Base-by-base conservation (phyloP, 2,113 vertebrate genomes). In the Gambusia holbrooki region DNA sequence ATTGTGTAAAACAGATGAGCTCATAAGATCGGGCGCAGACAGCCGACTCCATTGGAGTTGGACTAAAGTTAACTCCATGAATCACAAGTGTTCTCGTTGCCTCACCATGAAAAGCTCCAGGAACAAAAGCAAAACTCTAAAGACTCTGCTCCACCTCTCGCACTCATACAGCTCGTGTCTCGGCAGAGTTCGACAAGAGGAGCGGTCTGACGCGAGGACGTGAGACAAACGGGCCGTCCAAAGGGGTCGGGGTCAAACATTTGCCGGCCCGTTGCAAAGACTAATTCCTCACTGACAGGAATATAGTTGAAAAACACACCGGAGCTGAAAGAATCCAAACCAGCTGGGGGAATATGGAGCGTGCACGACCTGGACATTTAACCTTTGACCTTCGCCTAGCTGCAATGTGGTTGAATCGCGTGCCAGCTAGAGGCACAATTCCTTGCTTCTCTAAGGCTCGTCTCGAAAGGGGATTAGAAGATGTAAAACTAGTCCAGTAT, bases 1-100 rank as follows among this genome's bases (percentile, higher is more conserved):
- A 77, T 58, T 69, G 54, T 82, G 71, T 77, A 74, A 86, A 76
- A 66, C 66, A 77, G 76, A 88, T 90, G 90, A 92, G 85, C 79
- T 93, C 88, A 91, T 88, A 69, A 64, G 80, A 81, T 22, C 78
- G 87, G 77, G 73, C 84, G 67, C 79, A 88, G 84, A 88, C 83
- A 84, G 81, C 76, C 62, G 69, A 77, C 84, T 69, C 45, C 45
- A 73, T 72, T 11, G 70, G 67, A 80, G 42, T 72, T 77, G 75
- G 69, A 89, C 70, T 76, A 74, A 73, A 88, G 84, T 87, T 71
- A 35, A 66, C 84, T 91, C 77, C 60, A 69, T 90, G 85, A 91
- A 88, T 91, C 88, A 91, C 84, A 69, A 76, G 73, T 15, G 13
- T 81, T 85, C 75, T 74, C 67, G 54, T 86, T 89, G 77, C 76